Percentiles rank a stretch among this genome's conserved stretches.
These are phyloP conservation scores for Mesitornis unicolor DNA, from an alignment of 2,113 vertebrate species.

Conservation along the genomic window DNA sequence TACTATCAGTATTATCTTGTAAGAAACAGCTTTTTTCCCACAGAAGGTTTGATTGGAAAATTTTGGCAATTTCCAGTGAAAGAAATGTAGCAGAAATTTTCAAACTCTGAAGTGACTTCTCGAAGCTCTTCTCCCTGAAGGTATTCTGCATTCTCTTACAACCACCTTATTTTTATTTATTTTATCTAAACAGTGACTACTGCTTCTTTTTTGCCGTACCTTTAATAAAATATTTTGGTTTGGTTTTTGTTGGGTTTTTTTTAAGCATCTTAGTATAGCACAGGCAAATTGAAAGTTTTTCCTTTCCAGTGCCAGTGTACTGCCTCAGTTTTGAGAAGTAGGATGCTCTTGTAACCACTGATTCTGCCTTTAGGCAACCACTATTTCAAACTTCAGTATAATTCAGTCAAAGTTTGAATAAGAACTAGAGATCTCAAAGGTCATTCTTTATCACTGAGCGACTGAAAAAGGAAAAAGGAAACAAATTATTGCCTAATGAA, in stretches of 20 bases:
- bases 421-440: background rate
- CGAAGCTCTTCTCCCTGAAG: background rate
- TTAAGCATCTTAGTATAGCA: background rate
- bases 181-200: background rate
- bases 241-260: no score
- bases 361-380: background rate
- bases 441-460: background rate
- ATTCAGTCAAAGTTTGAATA: background rate
- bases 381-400: background rate
- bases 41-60: background rate
- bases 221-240: background rate
- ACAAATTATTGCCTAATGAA: background rate
- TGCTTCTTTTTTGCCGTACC: background rate
- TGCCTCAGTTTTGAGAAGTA: background rate
- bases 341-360: background rate
- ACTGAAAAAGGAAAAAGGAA: background rate
- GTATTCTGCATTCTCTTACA: background rate
- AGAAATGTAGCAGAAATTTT: background rate
- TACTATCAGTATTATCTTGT: background rate
- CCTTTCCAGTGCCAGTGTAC: background rate
- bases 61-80: background rate
- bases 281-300: background rate
- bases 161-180: background rate
- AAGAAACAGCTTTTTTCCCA: background rate
- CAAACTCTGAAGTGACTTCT: background rate